Base-by-base conservation (phyloP, 2,113 vertebrate genomes). In the Cavia porcellus region DNA sequence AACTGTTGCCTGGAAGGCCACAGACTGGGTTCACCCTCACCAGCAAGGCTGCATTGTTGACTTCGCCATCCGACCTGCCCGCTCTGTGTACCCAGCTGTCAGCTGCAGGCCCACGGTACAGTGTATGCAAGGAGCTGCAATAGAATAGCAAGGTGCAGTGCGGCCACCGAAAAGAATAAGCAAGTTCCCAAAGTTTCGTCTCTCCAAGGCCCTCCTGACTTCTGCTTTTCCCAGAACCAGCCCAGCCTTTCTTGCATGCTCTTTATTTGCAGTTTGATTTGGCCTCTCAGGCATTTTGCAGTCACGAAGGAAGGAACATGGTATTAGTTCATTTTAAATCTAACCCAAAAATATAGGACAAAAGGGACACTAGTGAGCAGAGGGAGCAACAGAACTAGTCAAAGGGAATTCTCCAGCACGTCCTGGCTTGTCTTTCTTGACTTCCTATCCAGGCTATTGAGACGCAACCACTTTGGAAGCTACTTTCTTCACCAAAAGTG, bases 391-490 rank as follows among this genome's bases (percentile, higher is more conserved):
- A 74, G 75, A 96, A 75, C 9, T 2, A 22, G 13, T 14, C 32
- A 24, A 81, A 93, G 11, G 57, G 42, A 77, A 64, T 90, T 92
- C 79, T 81, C 47, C 32, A 82, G 1, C 10, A 30, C 3, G 17
- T 25, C 24, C 24, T 87, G 72, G 72, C 32, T 24, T 19, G 5
- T 24, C 62, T 95, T 35, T 66, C 82, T 93, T 61, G 57, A 22
- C 22, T 32, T 61, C 59, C 55, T 17, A 19, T n/a, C 35, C 42
- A 47, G 38, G 57, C 74, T 4, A 32, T 32, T 7, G 59, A 92
- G 45, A 25, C n/a, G 70, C 28, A 3, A 87, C 98, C 98, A 99
- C 99, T 99, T 99, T 99, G 0, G 99, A 99, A 86, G 98, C 99
- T 94, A 55, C 80, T 92, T 82, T 82, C 20, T 75, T 82, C 77